Evolutionary conservation across 2,113 vertebrate genomes (phyloP), one percentile per base, ranked within the genome.

Genomic region (Mormoops blainvillei): DNA sequence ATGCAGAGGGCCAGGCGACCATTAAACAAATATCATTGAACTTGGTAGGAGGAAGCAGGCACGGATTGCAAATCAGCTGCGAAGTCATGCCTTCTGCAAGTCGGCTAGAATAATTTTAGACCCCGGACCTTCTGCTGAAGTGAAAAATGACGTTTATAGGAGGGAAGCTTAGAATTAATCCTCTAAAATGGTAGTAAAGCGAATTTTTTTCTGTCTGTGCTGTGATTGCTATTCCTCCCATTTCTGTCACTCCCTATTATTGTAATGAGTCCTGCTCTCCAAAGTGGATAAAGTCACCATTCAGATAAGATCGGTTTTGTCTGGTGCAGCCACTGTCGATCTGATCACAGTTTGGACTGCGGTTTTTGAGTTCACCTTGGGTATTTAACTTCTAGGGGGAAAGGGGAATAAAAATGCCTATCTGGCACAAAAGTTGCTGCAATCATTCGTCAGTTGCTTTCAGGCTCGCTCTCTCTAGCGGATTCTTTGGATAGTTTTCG

Each of bases 281-380:
- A 89, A 97, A 98, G 97, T 97, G 96, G 97, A 96, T 98, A 98
- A 98, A 98, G 98, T 98, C 98, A 97, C 96, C 58, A 91, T 94
- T 96, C 95, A 98, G 98, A 98, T 98, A 98, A 98, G 95, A 99
- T 98, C 98, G 97, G 95, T 97, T 98, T 98, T 0, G 14, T 98
- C 98, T 98, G 97, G 97, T 98, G 97, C 97, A 98, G 95, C 96
- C 80, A 95, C 93, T 31, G 89, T 97, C 96, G 97, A 98, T 98
- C 84, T 84, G 95, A 98, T 98, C 81, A 38, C 89, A 97, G 77
- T 97, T 98, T 98, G 97, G 97, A 97, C 94, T 97, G 95, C 2
- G 16, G 92, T 86, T 97, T 98, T 96, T 98, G 92, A 98, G 97
- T 97, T 98, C 95, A 97, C 97, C 97, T 98, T 98, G 98, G 95